Percentiles rank a stretch among this genome's conserved stretches.
Evolutionary conservation across 2,113 vertebrate species (phyloP).

Genomic region (Bucco capensis): DNA sequence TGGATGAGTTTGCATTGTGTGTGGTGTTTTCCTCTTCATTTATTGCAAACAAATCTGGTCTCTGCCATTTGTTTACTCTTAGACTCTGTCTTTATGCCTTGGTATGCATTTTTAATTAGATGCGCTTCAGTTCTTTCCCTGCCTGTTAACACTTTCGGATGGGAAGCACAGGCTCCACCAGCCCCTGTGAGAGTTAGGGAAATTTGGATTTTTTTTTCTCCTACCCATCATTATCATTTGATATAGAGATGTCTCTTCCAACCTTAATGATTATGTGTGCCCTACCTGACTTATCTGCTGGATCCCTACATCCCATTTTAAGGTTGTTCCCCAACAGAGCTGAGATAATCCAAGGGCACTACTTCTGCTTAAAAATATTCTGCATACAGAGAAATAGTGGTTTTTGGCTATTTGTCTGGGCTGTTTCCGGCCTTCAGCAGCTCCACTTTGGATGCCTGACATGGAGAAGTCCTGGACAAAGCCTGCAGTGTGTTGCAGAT

Average conservation of each 20-base stretch:
- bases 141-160: conserved; percentile 56
- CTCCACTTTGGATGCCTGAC: conserved; percentile 55
- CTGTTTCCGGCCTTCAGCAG: conserved; percentile 39
- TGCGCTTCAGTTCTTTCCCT: conserved; percentile 58
- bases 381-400: conserved; percentile 19
- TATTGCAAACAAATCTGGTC: conserved; percentile 71
- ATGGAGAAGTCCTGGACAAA: conserved; percentile 41
- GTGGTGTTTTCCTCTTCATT: conserved; percentile 66
- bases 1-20: conserved; percentile 63
- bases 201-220: not conserved
- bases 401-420: conserved; percentile 37
- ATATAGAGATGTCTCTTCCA: not conserved
- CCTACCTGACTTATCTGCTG: not conserved
- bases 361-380: not conserved
- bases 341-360: not conserved
- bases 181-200: not conserved
- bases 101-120: conserved; percentile 70
- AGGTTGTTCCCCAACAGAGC: not conserved
- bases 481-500: conserved; percentile 49
- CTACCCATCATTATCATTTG: not conserved
- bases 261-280: too few species aligned
- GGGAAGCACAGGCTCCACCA: conserved; percentile 11
- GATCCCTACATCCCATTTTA: not conserved
- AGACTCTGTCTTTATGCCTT: conserved; percentile 65
- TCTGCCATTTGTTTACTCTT: conserved; percentile 69